Evolutionary conservation across 2,888 invertebrate species (phyloP).

Genomic region (Actias luna): DNA sequence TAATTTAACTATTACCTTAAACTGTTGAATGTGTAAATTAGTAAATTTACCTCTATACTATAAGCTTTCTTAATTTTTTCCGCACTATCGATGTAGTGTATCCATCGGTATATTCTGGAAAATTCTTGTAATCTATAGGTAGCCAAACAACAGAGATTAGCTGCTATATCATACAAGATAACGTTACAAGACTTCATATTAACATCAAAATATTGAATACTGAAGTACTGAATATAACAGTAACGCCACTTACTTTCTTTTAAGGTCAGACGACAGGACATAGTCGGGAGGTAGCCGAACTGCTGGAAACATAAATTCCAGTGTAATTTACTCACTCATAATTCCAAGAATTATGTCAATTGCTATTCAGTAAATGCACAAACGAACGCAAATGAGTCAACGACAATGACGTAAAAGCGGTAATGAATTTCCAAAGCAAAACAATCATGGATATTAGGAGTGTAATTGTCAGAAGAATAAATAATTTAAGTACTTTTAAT

Average conservation of each 20-base stretch:
- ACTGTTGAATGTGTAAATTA: too few species aligned
- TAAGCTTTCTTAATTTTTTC: neutral
- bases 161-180: neutral
- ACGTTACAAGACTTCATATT: neutral
- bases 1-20: too few species aligned
- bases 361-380: constrained; percentile 53
- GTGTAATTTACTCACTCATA: constrained; percentile 40
- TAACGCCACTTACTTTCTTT: constrained; percentile 1
- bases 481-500: constrained; percentile 12
- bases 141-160: neutral
- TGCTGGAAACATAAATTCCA: constrained; percentile 12
- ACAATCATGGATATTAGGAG: constrained; percentile 47
- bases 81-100: neutral
- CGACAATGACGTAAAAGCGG: constrained; percentile 54
- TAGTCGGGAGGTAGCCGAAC: constrained; percentile 10
- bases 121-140: neutral
- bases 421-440: constrained; percentile 58
- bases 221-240: neutral
- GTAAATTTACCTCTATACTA: too few species aligned
- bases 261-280: constrained; percentile 3
- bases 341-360: constrained; percentile 61
- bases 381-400: constrained; percentile 60
- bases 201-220: neutral
- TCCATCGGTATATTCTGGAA: neutral
- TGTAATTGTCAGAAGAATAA: constrained; percentile 39